phyloP scores from a whole-genome alignment of 2,113 vertebrate species.

The Cheirogaleus medius region DNA sequence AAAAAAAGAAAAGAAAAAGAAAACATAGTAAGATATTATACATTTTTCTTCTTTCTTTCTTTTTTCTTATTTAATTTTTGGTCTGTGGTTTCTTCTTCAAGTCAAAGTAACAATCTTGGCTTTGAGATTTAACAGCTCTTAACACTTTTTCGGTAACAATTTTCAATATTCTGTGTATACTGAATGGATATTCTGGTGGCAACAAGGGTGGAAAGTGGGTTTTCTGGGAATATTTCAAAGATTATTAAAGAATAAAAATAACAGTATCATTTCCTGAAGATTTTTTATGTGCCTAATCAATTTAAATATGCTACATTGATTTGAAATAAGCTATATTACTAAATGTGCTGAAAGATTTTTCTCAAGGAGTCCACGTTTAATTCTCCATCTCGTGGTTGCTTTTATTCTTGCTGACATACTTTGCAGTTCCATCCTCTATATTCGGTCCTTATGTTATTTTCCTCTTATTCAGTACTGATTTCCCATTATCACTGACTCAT shows the following conservation, averaged over 20 bases:
- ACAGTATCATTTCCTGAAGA: conserved; percentile 52
- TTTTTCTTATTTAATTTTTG: background rate
- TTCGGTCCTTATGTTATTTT: conserved; percentile 60
- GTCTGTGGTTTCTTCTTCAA: background rate
- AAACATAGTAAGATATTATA: background rate
- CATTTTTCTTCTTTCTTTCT: background rate
- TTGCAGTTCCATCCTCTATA: conserved; percentile 63
- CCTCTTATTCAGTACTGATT: conserved; percentile 66
- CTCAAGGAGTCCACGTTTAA: conserved; percentile 71
- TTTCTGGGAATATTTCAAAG: conserved; percentile 70
- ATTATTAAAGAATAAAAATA: conserved; percentile 72
- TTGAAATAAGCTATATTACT: conserved; percentile 62
- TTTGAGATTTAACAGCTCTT: background rate
- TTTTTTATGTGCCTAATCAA: conserved; percentile 71
- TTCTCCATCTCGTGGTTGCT: conserved; percentile 56
- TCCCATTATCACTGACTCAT: conserved; percentile 40
- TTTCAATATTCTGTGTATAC: background rate
- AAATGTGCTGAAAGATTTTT: background rate
- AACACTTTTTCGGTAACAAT: background rate
- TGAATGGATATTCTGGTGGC: background rate
- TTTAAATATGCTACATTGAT: conserved; percentile 74
- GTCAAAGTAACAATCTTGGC: background rate
- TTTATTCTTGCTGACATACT: conserved; percentile 63
- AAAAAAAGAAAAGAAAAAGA: no score
- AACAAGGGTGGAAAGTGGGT: background rate